Percentiles rank a stretch among this genome's conserved stretches.
Evolutionary conservation across 2,888 invertebrate species (phyloP).

Genomic region (Sipha maydis): DNA sequence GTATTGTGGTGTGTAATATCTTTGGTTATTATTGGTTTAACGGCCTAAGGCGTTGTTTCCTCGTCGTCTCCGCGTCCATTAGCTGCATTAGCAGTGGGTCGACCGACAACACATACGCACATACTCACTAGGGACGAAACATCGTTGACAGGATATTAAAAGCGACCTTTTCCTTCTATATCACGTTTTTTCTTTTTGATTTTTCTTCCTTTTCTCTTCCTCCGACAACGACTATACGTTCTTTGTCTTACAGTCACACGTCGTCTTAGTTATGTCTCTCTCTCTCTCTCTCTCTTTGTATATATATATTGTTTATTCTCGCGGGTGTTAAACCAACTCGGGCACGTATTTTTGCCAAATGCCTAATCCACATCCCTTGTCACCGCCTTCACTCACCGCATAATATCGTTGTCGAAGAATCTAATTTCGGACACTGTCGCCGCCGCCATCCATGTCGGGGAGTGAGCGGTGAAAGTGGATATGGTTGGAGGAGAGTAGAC

Average conservation of each 20-base stretch:
- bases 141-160: slow-evolving; percentile 60
- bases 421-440: slow-evolving; percentile 44
- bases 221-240: not conserved
- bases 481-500: not conserved
- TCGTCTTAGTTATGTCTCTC: not conserved
- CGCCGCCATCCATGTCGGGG: slow-evolving; percentile 9
- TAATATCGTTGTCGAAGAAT: slow-evolving; percentile 57
- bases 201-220: slow-evolving; percentile 16
- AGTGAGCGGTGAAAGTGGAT: not conserved
- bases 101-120: not conserved
- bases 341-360: slow-evolving; percentile 49
- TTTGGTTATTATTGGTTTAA: slow-evolving; percentile 62
- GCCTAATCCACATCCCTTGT: not conserved
- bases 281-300: not conserved
- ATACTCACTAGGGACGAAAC: slow-evolving; percentile 45
- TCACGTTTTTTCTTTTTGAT: slow-evolving; percentile 41
- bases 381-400: not conserved
- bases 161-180: slow-evolving; percentile 50
- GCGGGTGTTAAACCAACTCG: slow-evolving; percentile 59
- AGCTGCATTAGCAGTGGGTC: slow-evolving; percentile 50
- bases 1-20: slow-evolving; percentile 51
- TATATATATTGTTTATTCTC: slow-evolving; percentile 46
- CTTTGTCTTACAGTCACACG: slow-evolving; percentile 25
- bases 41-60: slow-evolving; percentile 51
- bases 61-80: slow-evolving; percentile 50